Percentiles rank a stretch among this genome's conserved stretches.
phyloP scores from a whole-genome alignment of 2,113 vertebrate genomes.

The Muscicapa adusta region DNA sequence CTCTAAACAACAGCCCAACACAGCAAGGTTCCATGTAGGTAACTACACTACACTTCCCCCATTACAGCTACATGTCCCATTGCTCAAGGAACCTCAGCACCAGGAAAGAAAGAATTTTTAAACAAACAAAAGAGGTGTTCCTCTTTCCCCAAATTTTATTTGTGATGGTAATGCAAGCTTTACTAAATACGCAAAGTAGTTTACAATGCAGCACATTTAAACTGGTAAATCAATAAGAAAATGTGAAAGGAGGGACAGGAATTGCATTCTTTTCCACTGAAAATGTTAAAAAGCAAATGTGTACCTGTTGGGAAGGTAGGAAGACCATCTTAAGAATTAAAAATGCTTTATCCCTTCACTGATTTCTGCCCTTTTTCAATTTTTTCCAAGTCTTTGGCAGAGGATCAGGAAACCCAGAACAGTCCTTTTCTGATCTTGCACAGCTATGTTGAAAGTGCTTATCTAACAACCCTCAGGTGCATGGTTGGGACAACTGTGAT shows the following conservation, averaged over 20 bases:
- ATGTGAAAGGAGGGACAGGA: background rate
- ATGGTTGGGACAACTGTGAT: background rate
- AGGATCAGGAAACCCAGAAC: background rate
- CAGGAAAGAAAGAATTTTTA: background rate
- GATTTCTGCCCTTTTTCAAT: background rate
- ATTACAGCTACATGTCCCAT: background rate
- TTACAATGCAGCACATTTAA: background rate
- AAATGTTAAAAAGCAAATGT: background rate
- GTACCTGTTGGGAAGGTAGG: background rate
- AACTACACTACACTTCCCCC: background rate
- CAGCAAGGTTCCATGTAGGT: background rate
- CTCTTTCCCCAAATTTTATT: background rate
- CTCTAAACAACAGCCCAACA: background rate
- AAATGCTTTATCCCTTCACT: background rate
- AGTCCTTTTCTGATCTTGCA: background rate
- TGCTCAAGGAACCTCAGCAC: background rate
- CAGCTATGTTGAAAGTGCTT: background rate
- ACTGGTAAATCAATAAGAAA: background rate
- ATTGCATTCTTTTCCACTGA: background rate
- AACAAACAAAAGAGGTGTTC: background rate
- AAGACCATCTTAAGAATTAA: background rate
- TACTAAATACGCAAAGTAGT: background rate
- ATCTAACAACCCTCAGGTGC: constrained; percentile 30
- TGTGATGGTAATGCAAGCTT: background rate
- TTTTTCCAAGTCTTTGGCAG: background rate